These are phyloP conservation scores for Poecilus cupreus DNA, from an alignment of 2,888 invertebrate species.

Conservation along the genomic window DNA sequence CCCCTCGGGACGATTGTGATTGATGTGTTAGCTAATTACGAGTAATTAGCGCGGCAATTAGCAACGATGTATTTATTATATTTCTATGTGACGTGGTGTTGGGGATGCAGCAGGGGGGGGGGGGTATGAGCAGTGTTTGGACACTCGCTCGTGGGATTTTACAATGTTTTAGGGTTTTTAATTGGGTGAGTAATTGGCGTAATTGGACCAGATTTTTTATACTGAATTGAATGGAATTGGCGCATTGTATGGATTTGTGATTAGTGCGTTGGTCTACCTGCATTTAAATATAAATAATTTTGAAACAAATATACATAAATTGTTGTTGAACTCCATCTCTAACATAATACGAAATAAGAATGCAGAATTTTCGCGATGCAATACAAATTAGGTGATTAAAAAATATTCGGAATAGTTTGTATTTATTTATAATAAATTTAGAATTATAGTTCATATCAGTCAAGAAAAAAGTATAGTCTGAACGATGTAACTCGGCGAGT, in stretches of 20 bases:
- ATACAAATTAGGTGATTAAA: too few species aligned
- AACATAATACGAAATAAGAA: too few species aligned
- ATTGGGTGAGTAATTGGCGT: slow-evolving; percentile 39
- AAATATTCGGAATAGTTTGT: too few species aligned
- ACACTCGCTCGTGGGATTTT: neutral
- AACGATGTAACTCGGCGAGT: too few species aligned
- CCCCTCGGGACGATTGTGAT: slow-evolving; percentile 39
- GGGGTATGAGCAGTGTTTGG: neutral
- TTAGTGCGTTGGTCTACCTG: too few species aligned
- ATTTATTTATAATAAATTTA: too few species aligned
- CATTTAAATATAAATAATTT: too few species aligned
- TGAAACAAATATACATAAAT: too few species aligned
- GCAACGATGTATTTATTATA: slow-evolving; percentile 58
- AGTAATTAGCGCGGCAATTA: slow-evolving; percentile 55
- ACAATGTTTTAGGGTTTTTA: slow-evolving; percentile 27
- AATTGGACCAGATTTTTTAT: slow-evolving; percentile 33
- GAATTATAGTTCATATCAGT: too few species aligned
- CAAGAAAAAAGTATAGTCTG: too few species aligned
- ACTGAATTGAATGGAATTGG: slow-evolving; percentile 5
- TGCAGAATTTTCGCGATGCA: too few species aligned
- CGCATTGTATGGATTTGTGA: slow-evolving; percentile 9
- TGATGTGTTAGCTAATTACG: slow-evolving; percentile 58
- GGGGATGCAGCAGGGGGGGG: neutral
- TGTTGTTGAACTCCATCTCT: too few species aligned
- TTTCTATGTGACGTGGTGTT: slow-evolving; percentile 35